Conservation (phyloP, 2,888 invertebrate genomes). For the Lepidochitona cinerea region DNA sequence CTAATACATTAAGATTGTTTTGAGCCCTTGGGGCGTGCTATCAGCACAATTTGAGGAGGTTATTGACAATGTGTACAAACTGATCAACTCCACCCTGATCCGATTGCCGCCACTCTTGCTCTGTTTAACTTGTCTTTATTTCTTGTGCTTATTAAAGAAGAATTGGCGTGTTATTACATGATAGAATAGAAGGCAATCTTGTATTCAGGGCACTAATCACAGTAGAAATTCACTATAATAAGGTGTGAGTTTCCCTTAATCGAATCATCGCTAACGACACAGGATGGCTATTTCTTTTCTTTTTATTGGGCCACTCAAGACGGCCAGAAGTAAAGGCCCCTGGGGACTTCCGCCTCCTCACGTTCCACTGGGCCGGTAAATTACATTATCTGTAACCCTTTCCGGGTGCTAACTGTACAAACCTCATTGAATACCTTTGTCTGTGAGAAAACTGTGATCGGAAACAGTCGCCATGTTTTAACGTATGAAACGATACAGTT, state of each 20-base stretch:
- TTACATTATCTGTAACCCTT: neutral
- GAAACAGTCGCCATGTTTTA: too few relatives aligned
- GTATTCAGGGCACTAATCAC: neutral
- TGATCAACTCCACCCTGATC: too few relatives aligned
- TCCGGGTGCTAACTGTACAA: neutral
- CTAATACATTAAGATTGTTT: too few relatives aligned
- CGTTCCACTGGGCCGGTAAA: neutral
- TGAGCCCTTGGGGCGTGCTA: too few relatives aligned
- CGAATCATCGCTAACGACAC: neutral
- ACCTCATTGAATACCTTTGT: too few relatives aligned
- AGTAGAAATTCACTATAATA: neutral
- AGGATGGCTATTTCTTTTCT: neutral
- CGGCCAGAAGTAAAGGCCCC: neutral
- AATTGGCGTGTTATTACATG: neutral
- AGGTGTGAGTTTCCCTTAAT: constrained; percentile 1
- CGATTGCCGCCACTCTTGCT: too few relatives aligned
- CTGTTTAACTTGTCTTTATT: too few relatives aligned
- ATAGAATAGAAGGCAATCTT: neutral
- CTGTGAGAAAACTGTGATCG: too few relatives aligned
- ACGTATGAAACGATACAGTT: too few relatives aligned
- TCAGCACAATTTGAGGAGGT: too few relatives aligned
- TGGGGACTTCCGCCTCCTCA: neutral
- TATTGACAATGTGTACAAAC: too few relatives aligned
- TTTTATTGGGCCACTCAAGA: neutral
- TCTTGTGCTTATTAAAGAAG: too few relatives aligned